These are phyloP conservation scores for Podarcis muralis DNA, from an alignment of 2,113 vertebrate species.

Conservation along the genomic window DNA sequence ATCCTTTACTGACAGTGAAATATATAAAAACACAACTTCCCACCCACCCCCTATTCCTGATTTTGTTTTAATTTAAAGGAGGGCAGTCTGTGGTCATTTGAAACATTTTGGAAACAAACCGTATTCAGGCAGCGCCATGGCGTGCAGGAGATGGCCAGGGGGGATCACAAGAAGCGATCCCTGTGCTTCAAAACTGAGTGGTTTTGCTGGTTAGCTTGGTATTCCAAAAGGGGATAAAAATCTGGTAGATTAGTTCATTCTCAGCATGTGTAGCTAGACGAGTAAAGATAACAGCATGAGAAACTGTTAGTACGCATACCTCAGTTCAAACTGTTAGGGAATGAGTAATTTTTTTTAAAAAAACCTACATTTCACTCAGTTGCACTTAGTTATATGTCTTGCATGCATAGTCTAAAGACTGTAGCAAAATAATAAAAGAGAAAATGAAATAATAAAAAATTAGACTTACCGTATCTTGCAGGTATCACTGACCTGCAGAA, in stretches of 20 bases:
- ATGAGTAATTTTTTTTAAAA: slow-evolving; percentile 80
- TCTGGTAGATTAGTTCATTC: slow-evolving; percentile 92
- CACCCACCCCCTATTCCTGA: neutral
- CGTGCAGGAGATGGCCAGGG: slow-evolving; percentile 81
- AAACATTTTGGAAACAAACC: slow-evolving; percentile 68
- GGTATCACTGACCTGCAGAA: slow-evolving; percentile 82
- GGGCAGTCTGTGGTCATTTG: slow-evolving; percentile 79
- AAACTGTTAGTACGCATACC: slow-evolving; percentile 94
- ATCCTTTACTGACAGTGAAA: slow-evolving; percentile 69
- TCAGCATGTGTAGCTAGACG: slow-evolving; percentile 96
- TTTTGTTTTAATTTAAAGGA: slow-evolving; percentile 62
- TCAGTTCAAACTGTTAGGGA: slow-evolving; percentile 96
- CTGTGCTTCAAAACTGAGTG: slow-evolving; percentile 81
- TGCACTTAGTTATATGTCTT: slow-evolving; percentile 95
- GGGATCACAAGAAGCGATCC: slow-evolving; percentile 82
- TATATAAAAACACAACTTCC: slow-evolving; percentile 72
- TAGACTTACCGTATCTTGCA: slow-evolving; percentile 84
- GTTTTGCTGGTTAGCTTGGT: slow-evolving; percentile 84
- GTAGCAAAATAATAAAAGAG: slow-evolving; percentile 83
- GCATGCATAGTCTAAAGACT: slow-evolving; percentile 97
- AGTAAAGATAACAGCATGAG: slow-evolving; percentile 98
- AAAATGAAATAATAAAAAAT: slow-evolving; percentile 78
- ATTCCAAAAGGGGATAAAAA: slow-evolving; percentile 84
- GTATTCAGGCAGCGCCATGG: slow-evolving; percentile 87
- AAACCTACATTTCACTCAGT: slow-evolving; percentile 91